Percentiles rank a stretch among this genome's conserved stretches.
phyloP scores from a whole-genome alignment of 2,888 invertebrate genomes.

The Ormyrus thymus region DNA sequence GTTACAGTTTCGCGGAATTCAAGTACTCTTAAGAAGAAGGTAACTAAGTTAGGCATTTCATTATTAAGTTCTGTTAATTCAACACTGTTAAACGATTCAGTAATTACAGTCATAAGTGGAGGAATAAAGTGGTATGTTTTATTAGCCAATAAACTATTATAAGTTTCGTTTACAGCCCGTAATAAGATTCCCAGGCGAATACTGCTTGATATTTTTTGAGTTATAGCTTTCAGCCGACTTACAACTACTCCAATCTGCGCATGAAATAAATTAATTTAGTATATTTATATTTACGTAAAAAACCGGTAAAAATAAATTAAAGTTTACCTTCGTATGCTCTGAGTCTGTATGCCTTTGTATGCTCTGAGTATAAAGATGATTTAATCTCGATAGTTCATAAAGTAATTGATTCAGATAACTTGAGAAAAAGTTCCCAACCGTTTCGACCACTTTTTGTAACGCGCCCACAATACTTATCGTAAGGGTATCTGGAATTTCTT shows the following conservation, averaged over 20 bases:
- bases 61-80: constrained; percentile 80
- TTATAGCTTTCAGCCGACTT: constrained; percentile 79
- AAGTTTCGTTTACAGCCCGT: constrained; percentile 83
- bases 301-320: not conserved
- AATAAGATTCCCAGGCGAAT: constrained; percentile 86
- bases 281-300: constrained; percentile 1
- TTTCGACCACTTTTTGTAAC: constrained; percentile 88
- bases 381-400: constrained; percentile 79
- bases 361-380: constrained; percentile 66
- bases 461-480: constrained; percentile 87
- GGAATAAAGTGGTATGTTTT: constrained; percentile 80
- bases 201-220: constrained; percentile 81
- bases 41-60: constrained; percentile 82
- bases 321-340: constrained; percentile 68
- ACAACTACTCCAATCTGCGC: constrained; percentile 74
- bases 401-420: constrained; percentile 87
- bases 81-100: constrained; percentile 82
- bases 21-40: constrained; percentile 84
- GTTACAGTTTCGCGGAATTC: constrained; percentile 80
- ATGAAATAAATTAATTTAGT: constrained; percentile 37
- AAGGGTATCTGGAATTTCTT: constrained; percentile 79
- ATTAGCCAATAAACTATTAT: constrained; percentile 79
- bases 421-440: constrained; percentile 88
- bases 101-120: constrained; percentile 85
- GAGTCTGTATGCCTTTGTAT: constrained; percentile 70